These are phyloP conservation scores for Procavia capensis DNA, from an alignment of 2,113 vertebrate species.

Conservation along the genomic window DNA sequence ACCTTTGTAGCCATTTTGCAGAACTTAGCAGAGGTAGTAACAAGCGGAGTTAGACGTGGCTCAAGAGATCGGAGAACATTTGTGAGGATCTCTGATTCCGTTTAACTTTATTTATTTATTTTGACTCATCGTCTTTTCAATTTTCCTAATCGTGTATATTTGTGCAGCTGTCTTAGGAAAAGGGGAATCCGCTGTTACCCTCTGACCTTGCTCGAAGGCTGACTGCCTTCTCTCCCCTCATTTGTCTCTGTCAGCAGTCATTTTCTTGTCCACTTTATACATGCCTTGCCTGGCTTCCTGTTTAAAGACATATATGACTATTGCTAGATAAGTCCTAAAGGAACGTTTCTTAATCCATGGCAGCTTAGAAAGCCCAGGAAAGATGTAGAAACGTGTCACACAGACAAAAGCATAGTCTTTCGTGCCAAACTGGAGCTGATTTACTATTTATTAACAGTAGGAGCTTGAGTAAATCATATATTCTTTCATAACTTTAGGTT, in stretches of 20 bases:
- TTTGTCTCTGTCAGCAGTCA: not conserved
- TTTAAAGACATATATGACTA: not conserved
- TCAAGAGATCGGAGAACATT: not conserved
- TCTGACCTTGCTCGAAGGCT: not conserved
- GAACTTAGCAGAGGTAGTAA: slow-evolving; percentile 31
- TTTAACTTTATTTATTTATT: slow-evolving; percentile 2
- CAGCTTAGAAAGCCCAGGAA: not conserved
- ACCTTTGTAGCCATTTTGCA: not conserved
- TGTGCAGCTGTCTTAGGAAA: not conserved
- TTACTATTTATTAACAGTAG: not conserved
- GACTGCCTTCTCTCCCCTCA: accelerated
- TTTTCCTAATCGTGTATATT: not conserved
- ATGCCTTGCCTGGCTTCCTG: not conserved
- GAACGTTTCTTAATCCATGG: not conserved
- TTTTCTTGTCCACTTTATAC: not conserved
- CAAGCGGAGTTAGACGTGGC: not conserved
- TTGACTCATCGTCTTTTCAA: not conserved
- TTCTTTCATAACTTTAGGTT: not conserved
- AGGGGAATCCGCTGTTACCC: not conserved
- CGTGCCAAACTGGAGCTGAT: not conserved
- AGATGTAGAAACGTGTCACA: not conserved
- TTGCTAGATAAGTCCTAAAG: not conserved
- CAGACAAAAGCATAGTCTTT: not conserved
- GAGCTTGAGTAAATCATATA: not conserved
- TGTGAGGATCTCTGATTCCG: not conserved